Base-by-base conservation (phyloP, 92 coral and sea anemone genomes). In the Blastomussa wellsi region DNA sequence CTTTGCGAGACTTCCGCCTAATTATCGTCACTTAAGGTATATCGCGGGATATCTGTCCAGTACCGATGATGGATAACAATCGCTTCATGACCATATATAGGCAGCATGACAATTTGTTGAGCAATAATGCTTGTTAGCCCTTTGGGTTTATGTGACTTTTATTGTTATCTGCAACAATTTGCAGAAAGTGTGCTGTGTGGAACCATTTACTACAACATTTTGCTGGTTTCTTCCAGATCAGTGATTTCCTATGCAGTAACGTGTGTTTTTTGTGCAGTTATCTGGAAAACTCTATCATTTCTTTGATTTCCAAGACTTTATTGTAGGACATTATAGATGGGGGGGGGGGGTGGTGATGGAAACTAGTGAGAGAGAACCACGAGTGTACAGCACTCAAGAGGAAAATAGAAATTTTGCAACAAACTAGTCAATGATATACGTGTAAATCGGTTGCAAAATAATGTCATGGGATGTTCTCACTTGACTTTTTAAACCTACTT, bases 401-500 rank as follows among this genome's bases (percentile, higher is more conserved):
- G 37, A 15, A 42, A 42, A 33, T 37, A 5, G 39, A 39, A 72
- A 7, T 26, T 73, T 29, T 2, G 5, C 38, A 35, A 35, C 6
- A 55, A 5, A 78, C 19, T 19, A 37, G 53, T 22, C 38, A 39
- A 38, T 16, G 17, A 62, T 79, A 38, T 78, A 37, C 60, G 79
- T 78, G 72, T 78, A 78, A 78, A 57, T 55, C 59, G 82, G 69
- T 78, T 55, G 51, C 51, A n/a, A 79, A 62, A 60, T 52, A 62
- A 62, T 62, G 32, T 35, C n/a, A 4, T 37, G 65, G 37, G 52
- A 33, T 62, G 51, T 36, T 9, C 37, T 79, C 70, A 55, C 24
- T 74, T 74, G 79, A 74, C 48, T 41, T 42, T 41, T 74, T 74
- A 74, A 15, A 20, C 59, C 79, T 74, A 28, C 17, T 15, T 28